Base-by-base conservation (phyloP, 2,113 vertebrate species). In the Marcusenius ussheri region DNA sequence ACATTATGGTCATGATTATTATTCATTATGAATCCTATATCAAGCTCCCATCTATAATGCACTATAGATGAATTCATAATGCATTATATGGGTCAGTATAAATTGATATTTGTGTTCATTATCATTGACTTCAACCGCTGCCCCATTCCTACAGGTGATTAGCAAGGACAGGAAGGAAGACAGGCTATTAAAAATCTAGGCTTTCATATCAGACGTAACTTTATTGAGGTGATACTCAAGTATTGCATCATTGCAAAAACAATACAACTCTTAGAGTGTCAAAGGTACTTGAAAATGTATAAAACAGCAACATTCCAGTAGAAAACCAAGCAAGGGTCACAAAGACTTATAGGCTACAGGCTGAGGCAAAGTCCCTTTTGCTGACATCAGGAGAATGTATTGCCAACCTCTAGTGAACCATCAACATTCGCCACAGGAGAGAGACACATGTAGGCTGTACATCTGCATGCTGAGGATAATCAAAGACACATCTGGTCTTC, bases 221-320 rank as follows among this genome's bases (percentile, higher is more conserved):
- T 89, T 89, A 89, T 89, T 89, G 27, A 42, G 47, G 70, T 89
- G 88, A 53, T 80, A 80, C 66, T 89, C 88, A 83, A 51, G n/a
- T 80, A 47, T 39, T 89, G 88, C 88, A 39, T 80, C 45, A 80
- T 50, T 50, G 46, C 88, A 74, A 80, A 77, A 89, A 45, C 66
- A 89, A 77, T 89, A 89, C 88, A 83, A 58, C 88, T 83, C 74
- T 83, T 49, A 83, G 87, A 88, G 88, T 89, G 88, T 80, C 88
- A 83, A 53, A 70, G 27, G 49, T 89, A 53, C 31, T 89, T 35
- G 27, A 83, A 89, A 89, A 89, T 89, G n/a, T 89, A 74, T 89
- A 74, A 89, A 89, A 89, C 15, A 53, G 53, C 51, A 88, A 87
- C 84, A 87, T 87, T 88, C 53, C 87, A 89, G 88, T 89, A 83